A percentile compares a stretch with the other conserved stretches of the same genome.
These are phyloP conservation scores for Astropecten irregularis DNA, from an alignment of 53 echinoderm and acorn worm genomes.

Conservation along the genomic window DNA sequence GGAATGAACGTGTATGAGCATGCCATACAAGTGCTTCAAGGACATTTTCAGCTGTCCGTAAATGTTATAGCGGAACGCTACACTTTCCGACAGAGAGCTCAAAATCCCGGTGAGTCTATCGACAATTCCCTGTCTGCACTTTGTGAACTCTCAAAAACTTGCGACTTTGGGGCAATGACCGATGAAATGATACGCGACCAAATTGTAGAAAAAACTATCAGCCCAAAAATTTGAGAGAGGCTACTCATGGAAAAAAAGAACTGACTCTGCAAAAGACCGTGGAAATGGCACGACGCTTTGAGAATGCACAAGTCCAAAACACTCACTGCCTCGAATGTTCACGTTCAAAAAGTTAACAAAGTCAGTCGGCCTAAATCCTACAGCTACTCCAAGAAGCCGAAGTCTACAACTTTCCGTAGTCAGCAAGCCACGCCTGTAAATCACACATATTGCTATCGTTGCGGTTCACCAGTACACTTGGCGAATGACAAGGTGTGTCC, in stretches of 20 bases:
- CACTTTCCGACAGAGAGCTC: constrained; percentile 41
- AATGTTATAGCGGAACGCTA: constrained; percentile 52
- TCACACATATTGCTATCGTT: constrained; percentile 17
- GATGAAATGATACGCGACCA: constrained; percentile 67
- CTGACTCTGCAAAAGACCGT: constrained; percentile 33
- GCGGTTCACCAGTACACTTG: constrained; percentile 22
- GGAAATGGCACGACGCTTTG: constrained; percentile 10
- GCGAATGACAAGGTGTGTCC: constrained; percentile 41
- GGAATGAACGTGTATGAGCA: not conserved
- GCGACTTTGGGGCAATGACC: constrained; percentile 36
- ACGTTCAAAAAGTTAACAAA: not conserved
- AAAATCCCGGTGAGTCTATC: constrained; percentile 28
- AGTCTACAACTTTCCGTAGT: not conserved
- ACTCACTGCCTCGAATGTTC: not conserved
- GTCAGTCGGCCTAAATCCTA: not conserved
- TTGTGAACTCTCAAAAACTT: constrained; percentile 26
- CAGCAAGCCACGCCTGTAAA: not conserved
- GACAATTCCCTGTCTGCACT: constrained; percentile 50
- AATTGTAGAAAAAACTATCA: not conserved
- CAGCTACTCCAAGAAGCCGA: not conserved
- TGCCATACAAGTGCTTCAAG: not conserved
- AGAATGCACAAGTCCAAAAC: constrained; percentile 28
- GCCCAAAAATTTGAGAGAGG: constrained; percentile 18
- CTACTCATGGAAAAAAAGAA: constrained; percentile 35
- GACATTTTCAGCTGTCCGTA: constrained; percentile 27